Percentiles rank a stretch among this genome's conserved stretches.
phyloP scores from a whole-genome alignment of 2,888 invertebrate genomes.

The Drosophila niveifrons region DNA sequence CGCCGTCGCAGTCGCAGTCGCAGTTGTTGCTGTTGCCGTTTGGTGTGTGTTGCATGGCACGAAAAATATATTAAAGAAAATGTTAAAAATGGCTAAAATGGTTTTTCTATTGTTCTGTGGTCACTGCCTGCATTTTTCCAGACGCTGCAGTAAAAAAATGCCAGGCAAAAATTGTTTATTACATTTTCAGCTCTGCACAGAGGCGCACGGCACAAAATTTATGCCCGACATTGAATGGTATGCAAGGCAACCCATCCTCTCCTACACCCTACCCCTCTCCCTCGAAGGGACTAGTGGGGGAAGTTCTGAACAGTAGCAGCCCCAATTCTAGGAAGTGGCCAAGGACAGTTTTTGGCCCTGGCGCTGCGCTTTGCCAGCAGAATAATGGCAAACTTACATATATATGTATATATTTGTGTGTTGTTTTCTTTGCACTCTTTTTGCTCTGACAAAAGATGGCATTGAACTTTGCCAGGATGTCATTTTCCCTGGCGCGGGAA shows the following conservation, averaged over 20 bases:
- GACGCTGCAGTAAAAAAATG: conserved; percentile 55
- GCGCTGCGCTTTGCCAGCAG: conserved; percentile 48
- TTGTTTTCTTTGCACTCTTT: conserved; percentile 17
- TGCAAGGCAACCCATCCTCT: conserved; percentile 42
- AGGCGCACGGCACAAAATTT: conserved; percentile 60
- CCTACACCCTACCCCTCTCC: conserved; percentile 6
- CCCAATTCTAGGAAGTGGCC: conserved; percentile 23
- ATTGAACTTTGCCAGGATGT: conserved; percentile 54
- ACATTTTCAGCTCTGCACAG: conserved; percentile 57
- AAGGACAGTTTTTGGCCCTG: conserved; percentile 64
- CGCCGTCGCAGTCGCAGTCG: not conserved
- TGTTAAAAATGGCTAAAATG: conserved; percentile 69
- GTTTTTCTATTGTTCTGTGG: conserved; percentile 65
- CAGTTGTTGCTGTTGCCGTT: conserved; percentile 48
- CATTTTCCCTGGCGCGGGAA: conserved; percentile 24
- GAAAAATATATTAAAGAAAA: conserved; percentile 71
- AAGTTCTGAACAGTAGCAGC: not conserved
- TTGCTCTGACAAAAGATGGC: conserved; percentile 41
- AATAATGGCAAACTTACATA: conserved; percentile 50
- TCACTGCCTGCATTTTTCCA: conserved; percentile 48
- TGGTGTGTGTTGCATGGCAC: conserved; percentile 31
- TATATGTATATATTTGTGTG: conserved; percentile 4
- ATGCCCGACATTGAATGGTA: conserved; percentile 69
- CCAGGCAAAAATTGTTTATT: conserved; percentile 64
- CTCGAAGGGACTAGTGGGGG: conserved; percentile 11